phyloP scores from a whole-genome alignment of 1,140 invertebrate genomes.

The Pseudoatta argentina region DNA sequence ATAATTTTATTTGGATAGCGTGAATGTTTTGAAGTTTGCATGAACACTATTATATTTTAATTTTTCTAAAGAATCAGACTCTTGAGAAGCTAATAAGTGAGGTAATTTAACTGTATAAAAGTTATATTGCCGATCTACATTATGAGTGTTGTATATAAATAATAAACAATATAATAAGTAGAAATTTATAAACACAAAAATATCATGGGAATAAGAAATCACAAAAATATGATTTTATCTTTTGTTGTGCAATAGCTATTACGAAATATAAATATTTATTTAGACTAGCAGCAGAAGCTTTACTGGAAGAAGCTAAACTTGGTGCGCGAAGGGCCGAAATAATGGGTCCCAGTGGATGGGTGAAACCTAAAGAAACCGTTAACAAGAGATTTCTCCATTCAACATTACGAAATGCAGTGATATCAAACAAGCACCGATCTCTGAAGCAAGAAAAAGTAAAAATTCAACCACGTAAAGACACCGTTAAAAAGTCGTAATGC shows the following conservation, averaged over 20 bases:
- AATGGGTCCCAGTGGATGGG: constrained; percentile 89
- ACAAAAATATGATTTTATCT: neutral
- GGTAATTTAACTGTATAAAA: neutral
- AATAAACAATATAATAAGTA: neutral
- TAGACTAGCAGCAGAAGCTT: constrained; percentile 88
- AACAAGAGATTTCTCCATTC: constrained; percentile 88
- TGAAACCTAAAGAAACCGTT: constrained; percentile 87
- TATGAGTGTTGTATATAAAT: neutral
- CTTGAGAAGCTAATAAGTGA: neutral
- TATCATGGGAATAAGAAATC: neutral
- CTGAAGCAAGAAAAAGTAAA: constrained; percentile 68
- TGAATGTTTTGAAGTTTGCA: neutral
- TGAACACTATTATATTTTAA: neutral
- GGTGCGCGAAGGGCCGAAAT: constrained; percentile 88
- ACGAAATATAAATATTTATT: constrained; percentile 11
- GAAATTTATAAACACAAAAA: neutral
- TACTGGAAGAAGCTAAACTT: constrained; percentile 88
- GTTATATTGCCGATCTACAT: neutral
- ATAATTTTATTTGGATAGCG: neutral
- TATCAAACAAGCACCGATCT: constrained; percentile 80
- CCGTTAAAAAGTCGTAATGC: constrained; percentile 51
- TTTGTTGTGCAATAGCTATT: neutral
- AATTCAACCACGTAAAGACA: constrained; percentile 46
- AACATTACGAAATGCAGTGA: constrained; percentile 82
- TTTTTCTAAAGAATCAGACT: neutral